Conservation (phyloP, 1,140 invertebrate species). For the Zaprionus nigranus region DNA sequence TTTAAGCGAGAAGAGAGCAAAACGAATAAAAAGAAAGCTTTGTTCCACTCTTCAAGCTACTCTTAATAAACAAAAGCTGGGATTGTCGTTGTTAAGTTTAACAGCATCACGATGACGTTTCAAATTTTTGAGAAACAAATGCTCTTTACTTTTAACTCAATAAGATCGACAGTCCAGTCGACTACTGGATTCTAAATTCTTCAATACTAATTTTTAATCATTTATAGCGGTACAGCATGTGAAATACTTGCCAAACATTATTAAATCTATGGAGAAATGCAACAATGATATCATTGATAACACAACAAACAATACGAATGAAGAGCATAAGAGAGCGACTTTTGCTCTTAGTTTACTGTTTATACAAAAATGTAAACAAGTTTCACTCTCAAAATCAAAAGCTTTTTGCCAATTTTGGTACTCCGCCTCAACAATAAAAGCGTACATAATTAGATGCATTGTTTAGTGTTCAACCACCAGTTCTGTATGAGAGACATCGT, state of each 20-base stretch:
- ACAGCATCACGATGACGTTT: not conserved
- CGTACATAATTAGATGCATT: not conserved
- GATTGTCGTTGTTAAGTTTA: not conserved
- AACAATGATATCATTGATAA: no score
- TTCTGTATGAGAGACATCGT: not conserved
- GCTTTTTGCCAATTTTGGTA: not conserved
- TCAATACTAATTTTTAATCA: no score
- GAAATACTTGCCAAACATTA: no score
- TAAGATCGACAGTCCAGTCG: no score
- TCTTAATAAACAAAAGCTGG: not conserved
- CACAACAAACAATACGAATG: no score
- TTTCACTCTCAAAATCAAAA: not conserved
- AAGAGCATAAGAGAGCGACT: no score
- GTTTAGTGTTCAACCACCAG: not conserved
- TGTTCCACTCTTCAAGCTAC: not conserved
- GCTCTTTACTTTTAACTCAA: no score
- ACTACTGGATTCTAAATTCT: no score
- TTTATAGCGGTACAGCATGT: no score
- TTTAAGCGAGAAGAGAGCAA: not conserved
- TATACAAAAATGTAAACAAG: not conserved
- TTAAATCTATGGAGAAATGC: no score
- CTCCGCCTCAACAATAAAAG: not conserved
- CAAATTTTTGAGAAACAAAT: not conserved
- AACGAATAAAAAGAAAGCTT: not conserved
- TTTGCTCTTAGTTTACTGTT: no score